These are phyloP conservation scores for Forbesichthys agassizii DNA, from an alignment of 2,113 vertebrate genomes.

Conservation along the genomic window DNA sequence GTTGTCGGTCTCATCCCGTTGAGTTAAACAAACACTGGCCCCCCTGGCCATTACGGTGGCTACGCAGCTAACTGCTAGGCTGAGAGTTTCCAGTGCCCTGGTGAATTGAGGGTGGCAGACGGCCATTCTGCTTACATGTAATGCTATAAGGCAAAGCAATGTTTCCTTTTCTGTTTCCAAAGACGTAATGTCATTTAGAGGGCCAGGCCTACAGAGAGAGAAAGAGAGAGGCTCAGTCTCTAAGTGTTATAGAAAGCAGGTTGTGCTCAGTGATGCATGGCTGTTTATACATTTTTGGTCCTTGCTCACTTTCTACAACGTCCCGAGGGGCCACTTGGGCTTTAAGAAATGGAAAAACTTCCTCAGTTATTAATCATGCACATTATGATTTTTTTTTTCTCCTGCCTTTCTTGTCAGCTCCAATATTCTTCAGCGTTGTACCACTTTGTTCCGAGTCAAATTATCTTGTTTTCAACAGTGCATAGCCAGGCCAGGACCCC, in stretches of 20 bases:
- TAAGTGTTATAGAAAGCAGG: background rate
- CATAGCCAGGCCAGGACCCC: background rate
- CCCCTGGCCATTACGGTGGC: background rate
- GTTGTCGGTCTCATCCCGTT: background rate
- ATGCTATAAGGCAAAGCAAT: constrained; percentile 12
- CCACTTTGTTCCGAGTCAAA: background rate
- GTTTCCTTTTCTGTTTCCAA: constrained; percentile 3
- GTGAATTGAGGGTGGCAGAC: background rate
- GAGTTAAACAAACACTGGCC: background rate
- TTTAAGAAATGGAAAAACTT: background rate
- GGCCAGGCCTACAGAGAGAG: background rate
- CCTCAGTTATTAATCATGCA: constrained; percentile 2
- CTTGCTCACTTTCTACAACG: background rate
- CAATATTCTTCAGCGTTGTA: background rate
- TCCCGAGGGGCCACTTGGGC: background rate
- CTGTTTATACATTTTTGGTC: background rate
- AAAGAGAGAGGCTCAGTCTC: background rate
- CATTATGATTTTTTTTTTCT: background rate
- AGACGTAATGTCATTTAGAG: constrained; percentile 26
- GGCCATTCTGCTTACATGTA: background rate
- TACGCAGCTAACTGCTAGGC: constrained; percentile 9
- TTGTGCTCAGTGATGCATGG: background rate
- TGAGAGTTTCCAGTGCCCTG: constrained; percentile 21
- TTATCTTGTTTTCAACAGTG: background rate
- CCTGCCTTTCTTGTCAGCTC: background rate